phyloP scores from a whole-genome alignment of 2,888 invertebrate species.

The Sesia bembeciformis region DNA sequence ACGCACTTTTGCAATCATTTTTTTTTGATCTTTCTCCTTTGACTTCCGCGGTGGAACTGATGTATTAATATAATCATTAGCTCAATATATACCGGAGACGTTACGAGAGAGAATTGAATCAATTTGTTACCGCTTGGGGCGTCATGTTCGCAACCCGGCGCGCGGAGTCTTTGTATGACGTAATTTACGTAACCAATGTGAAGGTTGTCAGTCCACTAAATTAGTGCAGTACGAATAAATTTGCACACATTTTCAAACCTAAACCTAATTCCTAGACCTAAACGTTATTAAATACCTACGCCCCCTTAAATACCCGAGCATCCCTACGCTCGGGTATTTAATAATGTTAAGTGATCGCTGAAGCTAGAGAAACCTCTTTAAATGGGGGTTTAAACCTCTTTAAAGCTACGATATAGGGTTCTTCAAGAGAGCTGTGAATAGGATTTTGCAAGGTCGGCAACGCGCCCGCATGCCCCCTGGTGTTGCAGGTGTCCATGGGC shows the following conservation, averaged over 20 bases:
- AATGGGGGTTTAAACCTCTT: too few relatives aligned
- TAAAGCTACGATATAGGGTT: too few relatives aligned
- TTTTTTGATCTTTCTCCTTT: conserved; percentile 51
- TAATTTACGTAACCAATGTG: conserved; percentile 71
- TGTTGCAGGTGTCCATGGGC: too few relatives aligned
- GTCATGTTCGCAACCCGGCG: conserved; percentile 54
- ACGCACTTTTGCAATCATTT: conserved; percentile 62
- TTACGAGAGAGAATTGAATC: conserved; percentile 70
- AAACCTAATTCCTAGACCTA: too few relatives aligned
- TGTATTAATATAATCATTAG: conserved; percentile 67
- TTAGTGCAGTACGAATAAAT: conserved; percentile 23
- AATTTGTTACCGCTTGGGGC: conserved; percentile 56
- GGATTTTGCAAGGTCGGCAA: too few relatives aligned
- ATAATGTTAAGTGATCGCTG: too few relatives aligned
- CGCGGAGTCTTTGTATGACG: conserved; percentile 50
- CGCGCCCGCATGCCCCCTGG: too few relatives aligned
- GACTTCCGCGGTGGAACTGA: conserved; percentile 68
- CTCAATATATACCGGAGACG: conserved; percentile 72
- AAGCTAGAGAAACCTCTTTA: too few relatives aligned
- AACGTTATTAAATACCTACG: too few relatives aligned
- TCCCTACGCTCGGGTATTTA: too few relatives aligned
- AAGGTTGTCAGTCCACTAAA: conserved; percentile 50
- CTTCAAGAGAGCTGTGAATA: too few relatives aligned
- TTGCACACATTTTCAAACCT: conserved; percentile 6
- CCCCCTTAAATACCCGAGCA: too few relatives aligned